phyloP scores from a whole-genome alignment of 30 jellyfish, hydroid and myxozoan species.

The Aurelia sp. region DNA sequence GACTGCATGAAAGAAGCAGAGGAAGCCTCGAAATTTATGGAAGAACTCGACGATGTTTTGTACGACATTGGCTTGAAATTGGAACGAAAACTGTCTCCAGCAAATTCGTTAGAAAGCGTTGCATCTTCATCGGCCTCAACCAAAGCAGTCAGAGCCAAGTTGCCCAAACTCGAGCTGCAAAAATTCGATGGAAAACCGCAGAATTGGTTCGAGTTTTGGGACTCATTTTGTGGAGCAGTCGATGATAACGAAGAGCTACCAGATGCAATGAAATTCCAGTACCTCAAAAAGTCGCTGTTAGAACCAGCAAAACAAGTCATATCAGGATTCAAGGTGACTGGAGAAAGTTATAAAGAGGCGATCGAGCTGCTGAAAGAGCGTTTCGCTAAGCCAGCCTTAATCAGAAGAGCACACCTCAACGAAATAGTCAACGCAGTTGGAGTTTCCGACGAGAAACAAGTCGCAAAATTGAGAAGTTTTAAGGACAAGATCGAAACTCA shows the following conservation, averaged over 20 bases:
- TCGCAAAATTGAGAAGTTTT: slow-evolving; percentile 4
- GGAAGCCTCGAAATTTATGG: neutral
- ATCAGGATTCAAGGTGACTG: too few relatives aligned
- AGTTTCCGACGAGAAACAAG: slow-evolving; percentile 29
- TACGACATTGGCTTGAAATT: too few relatives aligned
- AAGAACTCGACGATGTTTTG: neutral
- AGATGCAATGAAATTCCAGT: too few relatives aligned
- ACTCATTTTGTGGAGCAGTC: slow-evolving; percentile 8
- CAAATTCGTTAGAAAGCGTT: neutral
- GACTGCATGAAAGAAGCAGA: neutral
- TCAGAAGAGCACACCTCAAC: too few relatives aligned
- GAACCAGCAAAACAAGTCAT: slow-evolving; percentile 56
- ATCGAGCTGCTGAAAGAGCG: too few relatives aligned
- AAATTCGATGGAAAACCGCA: too few relatives aligned
- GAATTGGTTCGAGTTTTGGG: slow-evolving; percentile 49
- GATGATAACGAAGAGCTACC: slow-evolving; percentile 37
- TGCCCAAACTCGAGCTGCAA: slow-evolving; percentile 37
- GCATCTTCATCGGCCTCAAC: neutral
- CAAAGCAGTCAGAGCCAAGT: neutral
- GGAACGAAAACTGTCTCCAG: neutral
- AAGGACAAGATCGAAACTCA: slow-evolving; percentile 29
- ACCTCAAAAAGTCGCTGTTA: slow-evolving; percentile 29
- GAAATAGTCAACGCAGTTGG: too few relatives aligned
- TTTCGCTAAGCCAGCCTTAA: too few relatives aligned
- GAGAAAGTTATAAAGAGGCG: too few relatives aligned